Evolutionary conservation across 2,113 vertebrate genomes (phyloP).

Genomic region (Recurvirostra avosetta): DNA sequence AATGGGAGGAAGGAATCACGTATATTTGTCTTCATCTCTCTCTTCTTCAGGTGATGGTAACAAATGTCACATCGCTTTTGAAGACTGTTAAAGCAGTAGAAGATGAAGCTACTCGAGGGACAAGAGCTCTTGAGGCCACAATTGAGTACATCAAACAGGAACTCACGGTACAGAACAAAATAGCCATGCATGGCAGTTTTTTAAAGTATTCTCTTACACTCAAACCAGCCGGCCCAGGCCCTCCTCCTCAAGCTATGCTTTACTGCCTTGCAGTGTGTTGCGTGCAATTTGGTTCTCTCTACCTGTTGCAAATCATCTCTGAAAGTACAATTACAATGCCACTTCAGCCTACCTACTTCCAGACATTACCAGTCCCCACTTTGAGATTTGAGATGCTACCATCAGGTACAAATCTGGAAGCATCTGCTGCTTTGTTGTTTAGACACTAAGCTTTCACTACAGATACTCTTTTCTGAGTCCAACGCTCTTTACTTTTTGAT

Average conservation of each 20-base stretch:
- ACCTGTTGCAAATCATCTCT: not conserved
- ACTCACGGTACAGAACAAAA: conserved; percentile 81
- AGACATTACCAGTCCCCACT: not conserved
- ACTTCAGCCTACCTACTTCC: not conserved
- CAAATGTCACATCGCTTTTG: conserved; percentile 96
- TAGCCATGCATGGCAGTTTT: fast-evolving
- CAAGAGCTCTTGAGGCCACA: conserved; percentile 93
- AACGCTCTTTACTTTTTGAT: not conserved
- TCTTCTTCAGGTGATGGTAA: conserved; percentile 92
- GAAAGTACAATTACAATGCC: not conserved
- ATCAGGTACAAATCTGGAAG: not conserved
- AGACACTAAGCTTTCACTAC: not conserved
- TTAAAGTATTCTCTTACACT: not conserved
- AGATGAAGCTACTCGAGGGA: conserved; percentile 97
- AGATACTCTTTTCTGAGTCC: not conserved
- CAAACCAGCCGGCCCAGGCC: not conserved
- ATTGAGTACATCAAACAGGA: conserved; percentile 99
- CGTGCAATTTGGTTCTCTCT: not conserved
- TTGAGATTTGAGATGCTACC: not conserved
- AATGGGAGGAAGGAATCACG: not conserved
- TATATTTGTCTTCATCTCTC: not conserved
- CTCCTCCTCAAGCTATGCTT: not conserved
- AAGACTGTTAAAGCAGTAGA: conserved; percentile 99
- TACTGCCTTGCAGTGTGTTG: not conserved
- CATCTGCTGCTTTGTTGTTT: not conserved